These are phyloP conservation scores for Hemicordylus capensis DNA, from an alignment of 2,113 vertebrate species.

Conservation along the genomic window DNA sequence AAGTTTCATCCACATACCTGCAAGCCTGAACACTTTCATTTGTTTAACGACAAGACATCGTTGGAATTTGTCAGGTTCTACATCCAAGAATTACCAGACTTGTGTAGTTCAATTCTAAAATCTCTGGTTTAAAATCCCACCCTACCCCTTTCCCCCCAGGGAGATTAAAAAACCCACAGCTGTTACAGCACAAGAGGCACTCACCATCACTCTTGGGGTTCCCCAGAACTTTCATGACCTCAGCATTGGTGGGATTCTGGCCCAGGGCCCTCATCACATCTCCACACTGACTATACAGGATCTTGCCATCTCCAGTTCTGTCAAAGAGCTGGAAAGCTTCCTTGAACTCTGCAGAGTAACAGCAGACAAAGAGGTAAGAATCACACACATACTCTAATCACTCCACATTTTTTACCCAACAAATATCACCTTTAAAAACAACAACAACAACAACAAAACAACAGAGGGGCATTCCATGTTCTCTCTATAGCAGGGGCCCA, in stretches of 20 bases:
- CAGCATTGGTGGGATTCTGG: slow-evolving; percentile 93
- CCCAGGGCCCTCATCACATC: slow-evolving; percentile 92
- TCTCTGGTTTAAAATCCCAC: too few relatives aligned
- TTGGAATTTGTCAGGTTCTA: background rate
- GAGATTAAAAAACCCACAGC: background rate
- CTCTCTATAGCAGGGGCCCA: background rate
- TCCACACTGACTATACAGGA: slow-evolving; percentile 89
- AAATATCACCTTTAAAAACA: background rate
- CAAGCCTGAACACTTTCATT: background rate
- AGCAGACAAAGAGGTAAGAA: background rate
- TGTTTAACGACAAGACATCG: background rate
- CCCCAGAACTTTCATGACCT: slow-evolving; percentile 91
- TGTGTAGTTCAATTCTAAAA: background rate
- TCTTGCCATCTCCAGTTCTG: slow-evolving; percentile 90
- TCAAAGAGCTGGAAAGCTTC: slow-evolving; percentile 92
- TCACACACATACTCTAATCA: background rate
- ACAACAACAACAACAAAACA: too few relatives aligned
- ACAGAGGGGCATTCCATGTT: background rate
- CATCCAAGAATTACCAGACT: background rate
- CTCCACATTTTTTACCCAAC: background rate
- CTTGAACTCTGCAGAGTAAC: slow-evolving; percentile 83
- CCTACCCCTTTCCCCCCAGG: background rate
- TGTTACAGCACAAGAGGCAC: background rate
- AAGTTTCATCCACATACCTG: background rate
- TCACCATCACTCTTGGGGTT: slow-evolving; percentile 93